phyloP scores from a whole-genome alignment of 2,797 vertebrate genomes.

The Crossoptilon crossoptilon region DNA sequence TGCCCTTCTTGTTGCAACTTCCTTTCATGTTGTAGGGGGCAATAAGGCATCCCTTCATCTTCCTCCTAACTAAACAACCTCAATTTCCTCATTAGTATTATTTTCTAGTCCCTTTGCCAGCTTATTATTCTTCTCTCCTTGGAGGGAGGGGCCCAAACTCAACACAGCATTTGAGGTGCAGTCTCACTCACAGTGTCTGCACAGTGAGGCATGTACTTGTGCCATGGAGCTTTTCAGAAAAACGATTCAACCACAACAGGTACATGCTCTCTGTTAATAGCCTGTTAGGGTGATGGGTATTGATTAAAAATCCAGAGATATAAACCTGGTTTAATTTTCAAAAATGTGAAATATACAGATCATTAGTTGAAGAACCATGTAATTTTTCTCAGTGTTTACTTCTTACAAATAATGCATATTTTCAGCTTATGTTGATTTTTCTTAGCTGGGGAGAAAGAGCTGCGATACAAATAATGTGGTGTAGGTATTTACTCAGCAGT shows the following conservation, averaged over 20 bases:
- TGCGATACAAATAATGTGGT: not conserved
- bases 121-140: not conserved
- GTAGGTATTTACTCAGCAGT: constrained; percentile 16
- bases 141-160: not conserved
- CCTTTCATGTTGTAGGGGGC: not conserved
- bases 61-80: not conserved
- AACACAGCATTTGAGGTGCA: not conserved
- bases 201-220: not conserved
- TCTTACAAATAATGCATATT: constrained; percentile 2
- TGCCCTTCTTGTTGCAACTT: not conserved
- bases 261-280: not conserved
- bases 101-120: not conserved
- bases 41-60: not conserved
- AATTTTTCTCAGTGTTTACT: not conserved
- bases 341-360: not conserved
- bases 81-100: not conserved
- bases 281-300: not conserved
- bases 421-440: constrained; percentile 41
- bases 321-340: constrained; percentile 35
- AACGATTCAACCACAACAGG: not conserved
- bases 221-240: not conserved
- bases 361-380: not conserved
- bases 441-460: not conserved
- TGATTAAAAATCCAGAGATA: constrained; percentile 3
- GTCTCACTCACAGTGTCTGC: too few relatives aligned